Evolutionary conservation across 2,797 vertebrate genomes (phyloP).

Genomic region (Parauchenoglanis punctatus): DNA sequence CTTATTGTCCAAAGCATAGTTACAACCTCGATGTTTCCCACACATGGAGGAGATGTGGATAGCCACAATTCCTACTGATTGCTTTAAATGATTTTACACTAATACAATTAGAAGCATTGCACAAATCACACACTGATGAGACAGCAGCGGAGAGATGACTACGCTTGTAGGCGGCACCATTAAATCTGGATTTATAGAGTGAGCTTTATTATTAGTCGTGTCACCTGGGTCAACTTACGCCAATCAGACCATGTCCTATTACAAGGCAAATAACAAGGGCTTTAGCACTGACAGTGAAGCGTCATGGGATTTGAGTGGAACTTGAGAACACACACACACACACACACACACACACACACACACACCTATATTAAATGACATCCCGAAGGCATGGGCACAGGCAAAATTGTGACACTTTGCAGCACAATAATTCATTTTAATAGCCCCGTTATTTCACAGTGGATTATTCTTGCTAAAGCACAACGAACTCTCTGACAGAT

Average conservation of each 20-base stretch:
- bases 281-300: slow-evolving; percentile 43
- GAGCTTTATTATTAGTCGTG: slow-evolving; percentile 54
- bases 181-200: slow-evolving; percentile 57
- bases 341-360: slow-evolving; percentile 4
- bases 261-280: slow-evolving; percentile 51
- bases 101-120: slow-evolving; percentile 59
- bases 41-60: slow-evolving; percentile 32
- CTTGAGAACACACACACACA: slow-evolving; percentile 8
- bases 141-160: slow-evolving; percentile 32
- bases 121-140: slow-evolving; percentile 50
- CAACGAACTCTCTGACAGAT: slow-evolving; percentile 9
- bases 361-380: not conserved
- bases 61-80: slow-evolving; percentile 63
- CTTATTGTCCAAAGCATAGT: slow-evolving; percentile 10
- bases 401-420: slow-evolving; percentile 34
- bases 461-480: not conserved
- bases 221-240: slow-evolving; percentile 52
- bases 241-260: slow-evolving; percentile 55
- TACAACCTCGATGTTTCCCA: slow-evolving; percentile 11
- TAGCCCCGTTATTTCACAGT: slow-evolving; percentile 34
- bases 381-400: not conserved
- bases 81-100: slow-evolving; percentile 71
- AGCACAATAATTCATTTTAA: slow-evolving; percentile 41
- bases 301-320: slow-evolving; percentile 46
- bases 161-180: slow-evolving; percentile 27